Evolutionary conservation across 2,888 invertebrate genomes (phyloP).

Genomic region (Drosophila paracracens): DNA sequence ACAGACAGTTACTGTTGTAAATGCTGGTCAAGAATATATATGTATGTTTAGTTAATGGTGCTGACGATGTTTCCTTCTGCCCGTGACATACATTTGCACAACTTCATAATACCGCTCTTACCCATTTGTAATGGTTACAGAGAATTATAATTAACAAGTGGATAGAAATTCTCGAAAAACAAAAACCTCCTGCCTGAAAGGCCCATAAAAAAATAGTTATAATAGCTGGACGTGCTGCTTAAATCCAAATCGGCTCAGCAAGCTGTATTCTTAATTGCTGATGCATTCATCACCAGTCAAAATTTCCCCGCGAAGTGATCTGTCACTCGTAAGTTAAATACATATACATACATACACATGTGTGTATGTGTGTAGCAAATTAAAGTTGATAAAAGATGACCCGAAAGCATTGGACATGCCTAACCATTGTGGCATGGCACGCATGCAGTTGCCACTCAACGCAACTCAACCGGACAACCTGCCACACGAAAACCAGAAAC

Average conservation of each 20-base stretch:
- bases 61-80: not conserved
- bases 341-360: not conserved
- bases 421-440: conserved; percentile 17
- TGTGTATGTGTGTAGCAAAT: not conserved
- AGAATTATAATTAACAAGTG: conserved; percentile 6
- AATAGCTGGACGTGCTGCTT: not conserved
- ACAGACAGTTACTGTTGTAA: not conserved
- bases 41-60: not conserved
- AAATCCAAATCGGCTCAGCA: conserved; percentile 8
- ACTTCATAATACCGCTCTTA: not conserved
- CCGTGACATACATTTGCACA: not conserved
- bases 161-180: conserved; percentile 1
- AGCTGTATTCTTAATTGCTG: conserved; percentile 20
- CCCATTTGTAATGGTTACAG: not conserved
- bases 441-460: not conserved
- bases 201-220: not conserved
- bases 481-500: conserved; percentile 29
- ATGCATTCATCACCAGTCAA: conserved; percentile 25
- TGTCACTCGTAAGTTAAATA: not conserved
- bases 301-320: not conserved
- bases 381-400: not conserved
- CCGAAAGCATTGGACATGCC: not conserved
- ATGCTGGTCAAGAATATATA: not conserved
- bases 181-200: conserved; percentile 3
- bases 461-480: conserved; percentile 37